phyloP scores from a whole-genome alignment of 37 sponge, comb jelly and placozoan genomes.

The Geodia barretti region DNA sequence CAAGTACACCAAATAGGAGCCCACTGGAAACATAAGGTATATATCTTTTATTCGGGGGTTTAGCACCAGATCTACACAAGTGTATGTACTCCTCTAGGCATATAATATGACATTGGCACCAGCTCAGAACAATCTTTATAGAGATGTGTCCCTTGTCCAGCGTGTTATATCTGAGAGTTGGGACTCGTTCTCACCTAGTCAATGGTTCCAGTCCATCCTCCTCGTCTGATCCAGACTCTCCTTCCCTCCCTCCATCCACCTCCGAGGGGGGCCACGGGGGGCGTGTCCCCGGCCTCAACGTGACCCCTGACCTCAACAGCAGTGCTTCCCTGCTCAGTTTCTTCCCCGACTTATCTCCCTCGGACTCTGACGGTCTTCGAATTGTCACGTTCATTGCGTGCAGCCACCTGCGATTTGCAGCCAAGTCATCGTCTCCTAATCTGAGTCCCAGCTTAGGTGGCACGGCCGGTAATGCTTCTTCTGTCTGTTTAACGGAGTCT shows the following conservation, averaged over 20 bases:
- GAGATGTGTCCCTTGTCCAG: no score
- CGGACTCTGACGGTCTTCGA: background rate
- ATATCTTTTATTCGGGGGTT: no score
- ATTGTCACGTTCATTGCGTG: conserved; percentile 11
- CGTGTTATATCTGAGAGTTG: no score
- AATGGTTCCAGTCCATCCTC: conserved; percentile 35
- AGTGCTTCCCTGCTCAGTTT: conserved; percentile 24
- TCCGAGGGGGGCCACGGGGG: conserved; percentile 10
- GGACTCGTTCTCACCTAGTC: conserved; percentile 36
- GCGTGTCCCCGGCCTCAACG: background rate
- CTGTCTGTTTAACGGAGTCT: background rate
- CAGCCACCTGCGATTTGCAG: conserved; percentile 31
- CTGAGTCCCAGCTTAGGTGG: background rate
- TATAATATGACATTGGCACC: no score
- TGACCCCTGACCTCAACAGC: conserved; percentile 57
- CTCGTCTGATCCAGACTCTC: conserved; percentile 16
- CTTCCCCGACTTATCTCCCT: background rate
- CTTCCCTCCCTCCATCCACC: background rate
- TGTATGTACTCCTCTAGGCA: no score
- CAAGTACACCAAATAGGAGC: no score
- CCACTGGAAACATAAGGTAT: no score
- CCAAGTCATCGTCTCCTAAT: conserved; percentile 8
- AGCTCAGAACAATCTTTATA: no score
- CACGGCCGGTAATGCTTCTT: background rate
- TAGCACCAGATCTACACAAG: no score